These are phyloP conservation scores for Leptinotarsa juncta DNA, from an alignment of 2,888 invertebrate genomes.

Conservation along the genomic window DNA sequence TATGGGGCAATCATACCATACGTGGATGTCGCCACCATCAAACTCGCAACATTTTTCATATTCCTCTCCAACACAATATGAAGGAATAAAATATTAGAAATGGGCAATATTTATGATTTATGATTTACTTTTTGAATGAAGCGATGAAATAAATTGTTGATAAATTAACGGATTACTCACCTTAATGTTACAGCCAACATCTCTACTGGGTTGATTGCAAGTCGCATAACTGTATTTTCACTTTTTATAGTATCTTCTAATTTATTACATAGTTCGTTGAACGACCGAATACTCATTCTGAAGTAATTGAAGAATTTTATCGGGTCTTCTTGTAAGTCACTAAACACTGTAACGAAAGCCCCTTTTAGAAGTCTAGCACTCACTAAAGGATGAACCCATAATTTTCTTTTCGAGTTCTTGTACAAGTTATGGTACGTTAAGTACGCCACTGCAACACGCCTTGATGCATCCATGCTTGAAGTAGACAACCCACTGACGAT, in stretches of 20 bases:
- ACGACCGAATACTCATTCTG: slow-evolving; percentile 15
- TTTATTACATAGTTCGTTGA: slow-evolving; percentile 8
- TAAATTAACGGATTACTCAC: slow-evolving; percentile 14
- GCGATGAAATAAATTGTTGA: slow-evolving; percentile 6
- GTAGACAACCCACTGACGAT: slow-evolving; percentile 9
- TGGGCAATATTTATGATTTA: not conserved
- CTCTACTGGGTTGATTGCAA: slow-evolving; percentile 13
- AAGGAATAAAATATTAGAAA: not conserved
- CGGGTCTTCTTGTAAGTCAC: slow-evolving; percentile 8
- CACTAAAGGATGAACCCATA: slow-evolving; percentile 1
- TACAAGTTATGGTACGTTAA: slow-evolving; percentile 18
- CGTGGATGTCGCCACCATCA: slow-evolving; percentile 1
- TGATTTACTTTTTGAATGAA: slow-evolving; percentile 5
- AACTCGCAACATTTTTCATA: slow-evolving; percentile 10
- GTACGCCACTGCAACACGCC: slow-evolving; percentile 20
- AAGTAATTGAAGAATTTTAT: slow-evolving; percentile 1
- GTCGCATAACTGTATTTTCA: slow-evolving; percentile 1
- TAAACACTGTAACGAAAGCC: slow-evolving; percentile 5
- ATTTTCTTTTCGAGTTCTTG: slow-evolving; percentile 9
- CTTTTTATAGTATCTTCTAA: slow-evolving; percentile 7
- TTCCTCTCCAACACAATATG: slow-evolving; percentile 7
- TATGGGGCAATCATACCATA: not conserved
- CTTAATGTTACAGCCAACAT: slow-evolving; percentile 5
- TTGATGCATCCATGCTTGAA: slow-evolving; percentile 17
- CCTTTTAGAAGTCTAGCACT: slow-evolving; percentile 10